These are phyloP conservation scores for Aldrovandia affinis DNA, from an alignment of 2,797 vertebrate species.

Conservation along the genomic window DNA sequence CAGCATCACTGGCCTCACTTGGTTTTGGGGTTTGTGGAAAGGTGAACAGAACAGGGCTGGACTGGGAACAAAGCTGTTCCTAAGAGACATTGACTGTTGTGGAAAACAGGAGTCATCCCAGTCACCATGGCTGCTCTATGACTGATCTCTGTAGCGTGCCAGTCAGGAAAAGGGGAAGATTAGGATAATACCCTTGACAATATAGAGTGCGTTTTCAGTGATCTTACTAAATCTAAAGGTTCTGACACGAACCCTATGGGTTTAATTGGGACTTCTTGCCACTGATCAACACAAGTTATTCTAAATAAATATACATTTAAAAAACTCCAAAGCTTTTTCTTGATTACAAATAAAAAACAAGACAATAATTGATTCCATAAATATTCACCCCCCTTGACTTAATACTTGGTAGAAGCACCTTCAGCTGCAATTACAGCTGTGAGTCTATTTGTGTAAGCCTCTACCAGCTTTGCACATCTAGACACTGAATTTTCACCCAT, in stretches of 20 bases:
- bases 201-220: neutral
- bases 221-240: neutral
- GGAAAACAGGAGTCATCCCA: constrained; percentile 19
- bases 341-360: no score
- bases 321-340: no score
- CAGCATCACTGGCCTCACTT: neutral
- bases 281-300: no score
- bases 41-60: constrained; percentile 32
- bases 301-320: no score
- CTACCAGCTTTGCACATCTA: no score
- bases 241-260: neutral
- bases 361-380: no score
- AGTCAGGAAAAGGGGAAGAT: constrained; percentile 13
- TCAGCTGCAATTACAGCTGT: no score
- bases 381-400: no score
- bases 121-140: constrained; percentile 11
- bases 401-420: no score
- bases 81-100: constrained; percentile 24
- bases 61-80: constrained; percentile 26
- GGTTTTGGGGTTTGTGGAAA: constrained; percentile 7
- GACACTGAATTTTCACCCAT: no score
- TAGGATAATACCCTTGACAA: neutral
- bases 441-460: no score
- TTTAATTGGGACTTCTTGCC: no score
- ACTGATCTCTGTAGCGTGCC: constrained; percentile 8